These are phyloP conservation scores for Hycleus phaleratus DNA, from an alignment of 1,140 invertebrate genomes.

Conservation along the genomic window DNA sequence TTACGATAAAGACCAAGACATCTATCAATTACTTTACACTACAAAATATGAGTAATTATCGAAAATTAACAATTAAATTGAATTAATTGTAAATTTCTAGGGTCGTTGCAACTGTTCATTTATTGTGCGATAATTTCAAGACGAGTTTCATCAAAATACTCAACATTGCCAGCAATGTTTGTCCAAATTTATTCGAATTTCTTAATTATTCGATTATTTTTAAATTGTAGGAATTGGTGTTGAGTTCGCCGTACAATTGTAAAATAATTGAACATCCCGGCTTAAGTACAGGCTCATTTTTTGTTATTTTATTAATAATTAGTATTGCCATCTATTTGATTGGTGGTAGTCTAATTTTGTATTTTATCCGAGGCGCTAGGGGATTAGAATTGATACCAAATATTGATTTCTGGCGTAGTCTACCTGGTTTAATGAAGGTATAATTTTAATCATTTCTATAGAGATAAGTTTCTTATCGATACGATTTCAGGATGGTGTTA, in stretches of 20 bases:
- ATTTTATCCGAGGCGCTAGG: conserved; percentile 50
- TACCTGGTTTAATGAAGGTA: conserved; percentile 49
- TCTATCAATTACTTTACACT: too few species aligned
- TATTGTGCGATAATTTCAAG: conserved; percentile 5
- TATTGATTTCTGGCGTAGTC: conserved; percentile 48
- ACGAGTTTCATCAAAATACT: conserved; percentile 12
- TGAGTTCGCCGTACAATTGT: conserved; percentile 23
- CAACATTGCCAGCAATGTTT: conserved; percentile 11
- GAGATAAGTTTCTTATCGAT: not conserved
- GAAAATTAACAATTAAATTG: not conserved
- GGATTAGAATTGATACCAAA: conserved; percentile 51
- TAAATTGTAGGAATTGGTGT: conserved; percentile 19
- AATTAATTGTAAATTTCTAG: conserved; percentile 2
- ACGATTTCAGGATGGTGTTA: conserved; percentile 29
- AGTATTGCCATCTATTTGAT: conserved; percentile 28
- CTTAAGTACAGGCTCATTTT: conserved; percentile 30
- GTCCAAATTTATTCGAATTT: conserved; percentile 2
- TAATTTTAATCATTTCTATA: conserved; percentile 11
- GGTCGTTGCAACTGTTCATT: conserved; percentile 2
- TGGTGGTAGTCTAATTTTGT: conserved; percentile 45
- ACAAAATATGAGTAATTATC: too few species aligned
- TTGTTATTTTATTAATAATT: conserved; percentile 27
- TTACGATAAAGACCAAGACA: too few species aligned
- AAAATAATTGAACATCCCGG: conserved; percentile 10
- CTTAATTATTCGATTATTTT: not conserved